phyloP scores from a whole-genome alignment of 2,888 invertebrate genomes.

The Drosophila anceps region DNA sequence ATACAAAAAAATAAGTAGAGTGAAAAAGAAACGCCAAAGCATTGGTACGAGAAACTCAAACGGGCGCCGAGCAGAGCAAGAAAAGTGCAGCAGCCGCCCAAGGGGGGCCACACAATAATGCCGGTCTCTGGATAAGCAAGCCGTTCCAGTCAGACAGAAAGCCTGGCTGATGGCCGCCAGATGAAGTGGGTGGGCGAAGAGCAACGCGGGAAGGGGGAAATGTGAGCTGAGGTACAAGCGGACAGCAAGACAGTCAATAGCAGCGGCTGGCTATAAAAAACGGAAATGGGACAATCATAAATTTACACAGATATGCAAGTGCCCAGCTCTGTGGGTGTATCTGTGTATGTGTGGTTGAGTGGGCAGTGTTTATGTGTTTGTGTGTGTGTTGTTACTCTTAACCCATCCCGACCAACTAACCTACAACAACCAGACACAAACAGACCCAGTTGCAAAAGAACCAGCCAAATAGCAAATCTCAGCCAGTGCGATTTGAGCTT shows the following conservation, averaged over 20 bases:
- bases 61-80: slow-evolving; percentile 18
- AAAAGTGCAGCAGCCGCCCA: slow-evolving; percentile 51
- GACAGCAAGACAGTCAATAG: slow-evolving; percentile 71
- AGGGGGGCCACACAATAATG: slow-evolving; percentile 74
- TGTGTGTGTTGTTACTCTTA: not conserved
- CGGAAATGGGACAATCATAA: slow-evolving; percentile 85
- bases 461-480: slow-evolving; percentile 51
- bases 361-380: slow-evolving; percentile 35
- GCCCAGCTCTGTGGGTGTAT: slow-evolving; percentile 34
- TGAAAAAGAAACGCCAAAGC: slow-evolving; percentile 21
- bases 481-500: slow-evolving; percentile 16
- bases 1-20: slow-evolving; percentile 26
- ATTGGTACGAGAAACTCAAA: slow-evolving; percentile 25
- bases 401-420: slow-evolving; percentile 18
- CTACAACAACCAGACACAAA: slow-evolving; percentile 51
- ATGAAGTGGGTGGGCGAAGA: not conserved
- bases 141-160: slow-evolving; percentile 38
- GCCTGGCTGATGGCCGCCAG: slow-evolving; percentile 2
- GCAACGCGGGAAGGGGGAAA: not conserved
- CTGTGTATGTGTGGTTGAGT: slow-evolving; percentile 28
- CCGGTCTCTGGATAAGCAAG: slow-evolving; percentile 77
- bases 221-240: slow-evolving; percentile 19
- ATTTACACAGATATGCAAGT: slow-evolving; percentile 84
- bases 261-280: slow-evolving; percentile 74
- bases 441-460: slow-evolving; percentile 37